Conservation (phyloP, 1,140 invertebrate genomes). For the Danaus melanippus region DNA sequence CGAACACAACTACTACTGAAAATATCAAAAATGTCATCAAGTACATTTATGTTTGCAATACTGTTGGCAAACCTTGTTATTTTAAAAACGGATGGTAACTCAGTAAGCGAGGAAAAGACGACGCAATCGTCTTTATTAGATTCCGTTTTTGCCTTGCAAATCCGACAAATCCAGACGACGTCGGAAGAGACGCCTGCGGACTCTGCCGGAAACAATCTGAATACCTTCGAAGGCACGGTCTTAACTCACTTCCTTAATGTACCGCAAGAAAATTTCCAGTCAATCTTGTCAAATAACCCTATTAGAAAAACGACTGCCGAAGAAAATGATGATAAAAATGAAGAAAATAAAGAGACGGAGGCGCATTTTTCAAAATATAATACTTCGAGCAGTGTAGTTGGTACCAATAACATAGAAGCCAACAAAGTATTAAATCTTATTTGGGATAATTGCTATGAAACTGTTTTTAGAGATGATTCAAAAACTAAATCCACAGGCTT, state of each 20-base stretch:
- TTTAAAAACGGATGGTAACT: constrained; percentile 30
- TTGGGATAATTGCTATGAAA: constrained; percentile 57
- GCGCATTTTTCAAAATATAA: too few species aligned
- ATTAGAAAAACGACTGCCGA: constrained; percentile 35
- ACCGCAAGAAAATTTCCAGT: constrained; percentile 51
- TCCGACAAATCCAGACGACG: constrained; percentile 40
- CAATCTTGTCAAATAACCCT: constrained; percentile 54
- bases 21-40: constrained; percentile 31
- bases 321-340: constrained; percentile 39
- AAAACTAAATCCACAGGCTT: constrained; percentile 19
- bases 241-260: constrained; percentile 27
- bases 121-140: constrained; percentile 31
- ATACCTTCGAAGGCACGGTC: constrained; percentile 34
- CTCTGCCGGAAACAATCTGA: constrained; percentile 60
- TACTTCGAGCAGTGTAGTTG: too few species aligned
- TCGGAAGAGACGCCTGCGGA: constrained; percentile 47
- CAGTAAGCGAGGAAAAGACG: constrained; percentile 36
- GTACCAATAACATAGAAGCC: too few species aligned
- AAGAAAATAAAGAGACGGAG: constrained; percentile 4
- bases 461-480: constrained; percentile 30
- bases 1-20: constrained; percentile 24
- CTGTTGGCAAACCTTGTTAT: constrained; percentile 42
- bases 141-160: constrained; percentile 51
- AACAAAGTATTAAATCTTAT: constrained; percentile 31
- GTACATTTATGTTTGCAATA: constrained; percentile 36